Evolutionary conservation across 2,113 vertebrate species (phyloP).

Genomic region (Spea bombifrons): DNA sequence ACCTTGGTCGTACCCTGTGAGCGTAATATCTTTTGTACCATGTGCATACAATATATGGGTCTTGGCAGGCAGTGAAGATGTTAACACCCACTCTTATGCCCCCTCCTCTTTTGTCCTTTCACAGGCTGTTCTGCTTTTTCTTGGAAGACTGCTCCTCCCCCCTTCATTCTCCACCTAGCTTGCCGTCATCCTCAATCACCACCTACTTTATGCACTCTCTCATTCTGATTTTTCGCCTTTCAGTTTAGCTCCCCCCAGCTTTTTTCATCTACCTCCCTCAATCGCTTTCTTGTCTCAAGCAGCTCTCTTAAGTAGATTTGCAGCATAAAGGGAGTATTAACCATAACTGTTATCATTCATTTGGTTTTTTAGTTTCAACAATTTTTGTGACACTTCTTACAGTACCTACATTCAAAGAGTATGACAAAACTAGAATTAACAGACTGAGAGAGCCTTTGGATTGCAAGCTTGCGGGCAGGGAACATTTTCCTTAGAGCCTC

Average conservation of each 20-base stretch:
- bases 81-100: slow-evolving; percentile 27
- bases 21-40: not conserved
- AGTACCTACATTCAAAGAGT: too few species aligned
- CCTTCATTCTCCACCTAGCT: slow-evolving; percentile 56
- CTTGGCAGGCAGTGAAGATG: not conserved
- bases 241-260: not conserved
- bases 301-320: slow-evolving; percentile 16
- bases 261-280: not conserved
- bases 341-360: slow-evolving; percentile 14
- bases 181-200: not conserved
- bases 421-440: too few species aligned
- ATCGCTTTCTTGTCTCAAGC: not conserved
- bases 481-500: too few species aligned
- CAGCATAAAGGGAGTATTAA: slow-evolving; percentile 1
- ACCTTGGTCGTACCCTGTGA: too few species aligned
- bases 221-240: slow-evolving; percentile 49
- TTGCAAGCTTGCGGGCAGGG: too few species aligned
- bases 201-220: slow-evolving; percentile 39
- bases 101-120: slow-evolving; percentile 42
- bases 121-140: slow-evolving; percentile 46
- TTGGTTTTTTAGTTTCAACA: not conserved
- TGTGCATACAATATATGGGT: not conserved
- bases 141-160: slow-evolving; percentile 43
- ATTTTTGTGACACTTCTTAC: not conserved
- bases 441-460: too few species aligned